Evolutionary conservation across 2,888 invertebrate genomes (phyloP), one percentile per base, ranked within the genome.

Genomic region (Pseudanteris insignis): DNA sequence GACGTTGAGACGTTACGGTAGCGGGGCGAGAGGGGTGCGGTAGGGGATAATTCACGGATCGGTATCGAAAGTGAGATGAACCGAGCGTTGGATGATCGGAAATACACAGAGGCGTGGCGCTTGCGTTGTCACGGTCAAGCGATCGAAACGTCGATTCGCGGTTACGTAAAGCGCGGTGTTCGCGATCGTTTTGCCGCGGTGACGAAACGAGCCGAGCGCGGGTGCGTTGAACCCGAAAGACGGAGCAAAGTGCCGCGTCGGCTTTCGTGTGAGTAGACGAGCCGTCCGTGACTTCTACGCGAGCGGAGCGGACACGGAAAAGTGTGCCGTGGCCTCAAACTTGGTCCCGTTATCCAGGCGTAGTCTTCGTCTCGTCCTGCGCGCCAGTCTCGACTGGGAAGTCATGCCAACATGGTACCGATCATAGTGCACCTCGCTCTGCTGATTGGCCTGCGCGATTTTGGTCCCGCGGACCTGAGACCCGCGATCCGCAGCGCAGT

Each of bases 251-350:
- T n/a, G n/a, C n/a, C n/a, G n/a, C n/a, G n/a, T n/a, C n/a, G n/a
- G n/a, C n/a, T n/a, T n/a, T n/a, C n/a, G n/a, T n/a, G n/a, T n/a
- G n/a, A n/a, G n/a, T n/a, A n/a, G n/a, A n/a, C n/a, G n/a, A n/a
- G n/a, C n/a, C n/a, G 51, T 51, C 50, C 47, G 60, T 63, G 37
- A 40, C 47, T 44, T 29, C 40, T 55, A 55, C 55, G 33, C 33
- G 37, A 51, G 43, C 62, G 54, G 46, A n/a, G n/a, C n/a, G n/a
- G n/a, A n/a, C n/a, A 10, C 60, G 64, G 68, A 72, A 75, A 79
- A 78, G 78, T 79, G 43, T 76, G 79, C 62, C 79, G 71, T 75
- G 79, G 72, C 79, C 79, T 77, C 77, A 75, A 78, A 78, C 70
- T 70, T 73, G 73, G 69, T 77, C 70, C 74, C 76, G 76, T 75